Evolutionary conservation across 2,797 vertebrate genomes (phyloP), one percentile per base, ranked within the genome.

Genomic region (Cyclura pinguis): DNA sequence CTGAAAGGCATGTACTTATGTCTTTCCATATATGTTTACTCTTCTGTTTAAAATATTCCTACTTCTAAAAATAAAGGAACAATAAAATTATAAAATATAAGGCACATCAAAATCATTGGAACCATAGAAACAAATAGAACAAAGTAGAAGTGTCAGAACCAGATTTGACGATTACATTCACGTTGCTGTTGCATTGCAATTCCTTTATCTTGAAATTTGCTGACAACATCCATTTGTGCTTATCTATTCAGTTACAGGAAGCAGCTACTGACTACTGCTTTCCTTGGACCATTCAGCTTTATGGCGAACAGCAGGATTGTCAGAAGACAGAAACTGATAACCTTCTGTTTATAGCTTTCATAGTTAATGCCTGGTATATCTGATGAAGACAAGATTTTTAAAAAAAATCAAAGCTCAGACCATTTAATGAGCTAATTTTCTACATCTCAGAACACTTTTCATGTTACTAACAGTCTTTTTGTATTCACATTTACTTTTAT

Each of bases 271-370:
- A 81, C 86, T 69, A 90, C 85, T 88, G 72, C 89, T 83, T 1
- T 13, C 92, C 64, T 81, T 32, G 76, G 59, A 72, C 87, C 82
- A 32, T 4, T 18, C 84, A 92, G 89, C 80, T 6, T 86, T 1
- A 90, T 76, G 86, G 84, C 84, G n/a, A 80, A 72, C 89, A 38
- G 82, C 72, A 35, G 69, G 57, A 89, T 72, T 94, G 62, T 6
- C 80, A 86, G 80, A 42, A 92, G 88, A 91, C 84, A 59, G 0
- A 88, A 20, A 64, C 74, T 47, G 35, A 73, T 67, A 32, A 87
- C 88, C 84, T 64, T 80, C 55, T 89, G 72, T 92, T 93, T 86
- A 89, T 62, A 84, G 74, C 76, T 83, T 87, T 93, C 86, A 86
- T 84, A 95, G 22, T 69, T 69, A 24, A 52, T 20, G 57, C 32